Base-by-base conservation (phyloP, 2,797 vertebrate genomes). In the Alosa sapidissima region DNA sequence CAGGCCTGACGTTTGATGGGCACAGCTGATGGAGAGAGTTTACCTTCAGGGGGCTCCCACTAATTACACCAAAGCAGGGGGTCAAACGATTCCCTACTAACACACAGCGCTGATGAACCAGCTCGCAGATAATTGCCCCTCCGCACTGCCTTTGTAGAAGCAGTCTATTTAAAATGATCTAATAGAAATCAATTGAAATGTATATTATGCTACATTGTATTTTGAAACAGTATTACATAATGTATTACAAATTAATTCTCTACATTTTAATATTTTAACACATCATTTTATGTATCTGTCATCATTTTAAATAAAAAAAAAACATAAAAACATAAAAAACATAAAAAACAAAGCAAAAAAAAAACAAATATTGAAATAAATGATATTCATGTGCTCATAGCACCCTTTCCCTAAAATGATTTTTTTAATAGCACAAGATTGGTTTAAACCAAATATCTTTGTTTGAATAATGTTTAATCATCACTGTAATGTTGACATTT, bases 31-130 rank as follows among this genome's bases (percentile, higher is more conserved):
- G 33, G 10, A 78, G 72, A 78, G 13, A 21, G 1, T 47, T 47
- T 78, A 45, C 41, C 72, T 41, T 78, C 19, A 9, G 41, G 72
- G 72, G 72, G 6, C 21, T 78, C 36, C 68, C 72, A 47, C 36
- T 78, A 78, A 78, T 78, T 78, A 78, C 72, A 78, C 41, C 72
- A 78, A 78, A 78, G 52, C 48, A 51, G 81, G 81, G 72, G 81
- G 81, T 82, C 52, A 55, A 51, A 78, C 41, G 36, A 47, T 24
- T 10, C 58, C 41, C 72, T 72, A 45, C 72, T 36, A 16, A 45
- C 72, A 21, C 16, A 14, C 72, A 2, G 14, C 68, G 0, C 33
- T 75, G 36, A 75, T 45, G 13, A 36, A 8, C 72, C 36, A 2
- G 19, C 41, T 78, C 41, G 5, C 72, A 47, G 7, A 9, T 78